These are phyloP conservation scores for Cuniculus paca DNA, from an alignment of 2,797 vertebrate species.

Conservation along the genomic window DNA sequence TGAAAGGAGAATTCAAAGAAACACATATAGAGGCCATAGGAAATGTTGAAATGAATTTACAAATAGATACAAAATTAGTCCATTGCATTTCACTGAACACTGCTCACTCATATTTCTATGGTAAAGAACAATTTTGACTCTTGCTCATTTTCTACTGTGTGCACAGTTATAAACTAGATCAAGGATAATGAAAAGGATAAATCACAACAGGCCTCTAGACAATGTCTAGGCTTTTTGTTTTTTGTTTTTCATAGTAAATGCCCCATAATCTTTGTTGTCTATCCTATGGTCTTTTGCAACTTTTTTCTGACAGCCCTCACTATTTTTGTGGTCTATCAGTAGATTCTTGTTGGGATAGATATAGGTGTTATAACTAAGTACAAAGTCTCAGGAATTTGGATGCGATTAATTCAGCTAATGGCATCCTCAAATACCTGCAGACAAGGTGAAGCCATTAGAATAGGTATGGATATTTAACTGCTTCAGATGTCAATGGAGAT, in stretches of 20 bases:
- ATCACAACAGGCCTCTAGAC: not conserved
- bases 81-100: not conserved
- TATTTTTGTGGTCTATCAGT: not conserved
- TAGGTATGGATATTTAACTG: slow-evolving; percentile 31
- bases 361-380: not conserved
- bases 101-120: slow-evolving; percentile 4
- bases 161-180: slow-evolving; percentile 31
- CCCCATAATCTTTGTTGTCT: not conserved
- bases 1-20: slow-evolving; percentile 60
- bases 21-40: not conserved
- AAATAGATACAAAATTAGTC: slow-evolving; percentile 48
- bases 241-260: not conserved
- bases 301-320: slow-evolving; percentile 36
- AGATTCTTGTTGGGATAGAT: not conserved
- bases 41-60: slow-evolving; percentile 29
- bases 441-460: slow-evolving; percentile 45
- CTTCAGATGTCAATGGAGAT: slow-evolving; percentile 12
- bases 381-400: slow-evolving; percentile 31
- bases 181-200: slow-evolving; percentile 37
- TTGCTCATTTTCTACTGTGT: slow-evolving; percentile 32
- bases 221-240: not conserved
- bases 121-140: slow-evolving; percentile 25
- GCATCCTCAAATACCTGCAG: slow-evolving; percentile 11
- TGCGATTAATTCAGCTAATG: slow-evolving; percentile 43
- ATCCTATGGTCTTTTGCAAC: not conserved